A percentile compares a stretch with the other conserved stretches of the same genome.
Conservation (phyloP, 2,113 vertebrate genomes). For the Ariopsis seemanni region DNA sequence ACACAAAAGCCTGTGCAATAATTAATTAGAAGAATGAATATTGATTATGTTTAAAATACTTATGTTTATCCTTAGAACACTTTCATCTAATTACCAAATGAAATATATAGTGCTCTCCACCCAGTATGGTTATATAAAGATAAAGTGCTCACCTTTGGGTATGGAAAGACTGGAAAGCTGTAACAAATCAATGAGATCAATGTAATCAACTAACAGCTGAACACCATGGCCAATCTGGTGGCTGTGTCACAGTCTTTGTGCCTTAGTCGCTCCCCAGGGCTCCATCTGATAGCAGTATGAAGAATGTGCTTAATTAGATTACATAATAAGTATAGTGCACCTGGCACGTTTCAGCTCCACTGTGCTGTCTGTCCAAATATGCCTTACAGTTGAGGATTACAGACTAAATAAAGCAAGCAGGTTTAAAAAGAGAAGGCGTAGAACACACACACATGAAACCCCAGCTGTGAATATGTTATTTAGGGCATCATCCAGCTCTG, state of each 20-base stretch:
- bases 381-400: constrained; percentile 31
- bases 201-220: constrained; percentile 63
- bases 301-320: constrained; percentile 62
- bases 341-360: constrained; percentile 36
- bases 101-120: constrained; percentile 60
- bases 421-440: constrained; percentile 1
- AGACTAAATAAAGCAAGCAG: constrained; percentile 30
- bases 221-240: constrained; percentile 53
- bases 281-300: constrained; percentile 50
- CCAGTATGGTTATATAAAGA: constrained; percentile 65
- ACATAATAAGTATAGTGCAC: constrained; percentile 54
- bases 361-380: constrained; percentile 26
- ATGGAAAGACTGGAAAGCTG: constrained; percentile 60
- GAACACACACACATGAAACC: neutral
- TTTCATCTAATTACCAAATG: constrained; percentile 60
- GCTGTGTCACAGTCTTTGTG: constrained; percentile 55
- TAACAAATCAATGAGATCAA: constrained; percentile 67
- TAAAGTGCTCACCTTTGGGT: constrained; percentile 71
- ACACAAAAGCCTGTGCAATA: constrained; percentile 22
- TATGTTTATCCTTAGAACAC: constrained; percentile 47
- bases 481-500: constrained; percentile 2
- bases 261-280: constrained; percentile 58
- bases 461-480: constrained; percentile 3
- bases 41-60: constrained; percentile 59
- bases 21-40: constrained; percentile 54